Percentiles rank a stretch among this genome's conserved stretches.
Evolutionary conservation across 2,113 vertebrate genomes (phyloP).

Genomic region (Phalacrocorax carbo): DNA sequence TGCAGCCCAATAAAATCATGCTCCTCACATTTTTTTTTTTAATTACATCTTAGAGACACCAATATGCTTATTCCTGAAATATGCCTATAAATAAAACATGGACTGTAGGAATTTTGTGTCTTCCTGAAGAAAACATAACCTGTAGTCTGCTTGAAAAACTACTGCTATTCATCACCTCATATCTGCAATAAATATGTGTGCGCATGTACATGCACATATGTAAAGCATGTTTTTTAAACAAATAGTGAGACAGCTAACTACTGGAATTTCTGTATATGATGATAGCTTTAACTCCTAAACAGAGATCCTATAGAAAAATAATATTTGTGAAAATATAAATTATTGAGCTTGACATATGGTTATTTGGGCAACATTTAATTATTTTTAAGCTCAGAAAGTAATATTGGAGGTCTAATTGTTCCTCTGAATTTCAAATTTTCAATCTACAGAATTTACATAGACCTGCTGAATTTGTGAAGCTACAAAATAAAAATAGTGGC

Average conservation of each 20-base stretch:
- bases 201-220: background rate
- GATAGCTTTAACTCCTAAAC: background rate
- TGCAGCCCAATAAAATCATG: background rate
- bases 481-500: background rate
- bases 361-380: background rate
- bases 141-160: background rate
- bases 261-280: background rate
- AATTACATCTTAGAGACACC: background rate
- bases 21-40: background rate
- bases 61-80: background rate
- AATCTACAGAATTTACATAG: background rate
- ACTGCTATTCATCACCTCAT: background rate
- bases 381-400: background rate
- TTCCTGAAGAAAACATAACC: background rate
- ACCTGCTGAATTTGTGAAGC: background rate
- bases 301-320: background rate
- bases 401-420: background rate
- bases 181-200: background rate
- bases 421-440: background rate
- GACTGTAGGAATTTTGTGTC: background rate
- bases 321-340: background rate
- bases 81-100: background rate
- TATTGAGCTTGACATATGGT: background rate
- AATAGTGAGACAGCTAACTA: background rate
- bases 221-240: background rate